Percentiles rank a stretch among this genome's conserved stretches.
Conservation (phyloP, 53 echinoderm and acorn worm species). For the Henricia sp. region DNA sequence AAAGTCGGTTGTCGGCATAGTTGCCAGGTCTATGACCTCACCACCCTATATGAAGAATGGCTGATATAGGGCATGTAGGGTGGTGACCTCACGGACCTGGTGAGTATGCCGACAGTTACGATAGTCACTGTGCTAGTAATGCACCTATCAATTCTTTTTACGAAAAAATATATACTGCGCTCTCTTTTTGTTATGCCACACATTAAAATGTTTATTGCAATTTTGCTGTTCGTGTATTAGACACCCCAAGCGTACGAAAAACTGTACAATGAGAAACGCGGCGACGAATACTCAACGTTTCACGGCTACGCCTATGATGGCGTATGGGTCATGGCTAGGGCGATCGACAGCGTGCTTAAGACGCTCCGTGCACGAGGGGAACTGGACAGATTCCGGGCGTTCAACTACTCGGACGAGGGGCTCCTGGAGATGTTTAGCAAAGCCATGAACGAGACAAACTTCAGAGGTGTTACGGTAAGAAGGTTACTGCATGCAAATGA, state of each 20-base stretch:
- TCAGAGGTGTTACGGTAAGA: constrained; percentile 88
- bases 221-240: constrained; percentile 34
- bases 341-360: constrained; percentile 79
- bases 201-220: neutral
- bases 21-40: no score
- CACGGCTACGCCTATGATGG: constrained; percentile 98
- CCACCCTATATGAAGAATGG: no score
- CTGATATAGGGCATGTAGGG: no score
- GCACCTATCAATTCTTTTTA: no score
- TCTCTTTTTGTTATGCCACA: no score
- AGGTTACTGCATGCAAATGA: no score
- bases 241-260: constrained; percentile 80
- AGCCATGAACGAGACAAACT: constrained; percentile 97
- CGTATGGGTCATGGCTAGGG: constrained; percentile 94
- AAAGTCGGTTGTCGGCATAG: no score
- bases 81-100: no score
- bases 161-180: no score
- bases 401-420: constrained; percentile 74
- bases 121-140: no score
- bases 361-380: constrained; percentile 61
- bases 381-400: constrained; percentile 55
- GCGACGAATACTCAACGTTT: constrained; percentile 71
- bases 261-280: constrained; percentile 63
- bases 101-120: no score
- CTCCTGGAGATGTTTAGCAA: constrained; percentile 75